Evolutionary conservation across 1,140 invertebrate species (phyloP).

Genomic region (Vanessa tameamea): DNA sequence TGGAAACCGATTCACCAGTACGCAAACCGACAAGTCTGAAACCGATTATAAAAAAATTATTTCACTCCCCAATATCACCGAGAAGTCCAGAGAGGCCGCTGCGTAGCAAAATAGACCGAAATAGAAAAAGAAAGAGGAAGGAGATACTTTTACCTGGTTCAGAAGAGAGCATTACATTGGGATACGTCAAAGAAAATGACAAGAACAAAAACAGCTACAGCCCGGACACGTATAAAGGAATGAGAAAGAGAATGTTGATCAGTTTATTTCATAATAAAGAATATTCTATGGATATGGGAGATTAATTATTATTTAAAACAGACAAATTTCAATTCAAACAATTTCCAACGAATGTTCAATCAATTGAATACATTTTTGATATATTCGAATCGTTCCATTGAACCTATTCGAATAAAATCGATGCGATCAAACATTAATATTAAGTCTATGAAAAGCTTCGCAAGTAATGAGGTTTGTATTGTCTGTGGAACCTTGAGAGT

Average conservation of each 20-base stretch:
- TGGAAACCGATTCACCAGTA: slow-evolving; percentile 64
- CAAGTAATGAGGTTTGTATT: not conserved
- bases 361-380: too few species aligned
- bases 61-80: slow-evolving; percentile 57
- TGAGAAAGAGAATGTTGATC: slow-evolving; percentile 61
- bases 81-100: slow-evolving; percentile 33
- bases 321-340: too few species aligned
- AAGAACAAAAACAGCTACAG: slow-evolving; percentile 48
- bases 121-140: slow-evolving; percentile 54
- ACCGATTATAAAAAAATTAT: slow-evolving; percentile 60
- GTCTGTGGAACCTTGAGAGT: not conserved
- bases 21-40: slow-evolving; percentile 45
- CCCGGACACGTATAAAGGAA: slow-evolving; percentile 46
- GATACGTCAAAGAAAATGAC: slow-evolving; percentile 54
- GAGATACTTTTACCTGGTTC: slow-evolving; percentile 50
- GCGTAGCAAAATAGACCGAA: slow-evolving; percentile 19
- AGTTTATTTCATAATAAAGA: slow-evolving; percentile 66
- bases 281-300: slow-evolving; percentile 56
- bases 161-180: slow-evolving; percentile 50
- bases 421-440: not conserved
- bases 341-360: too few species aligned
- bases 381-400: not conserved
- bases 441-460: not conserved
- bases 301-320: not conserved
- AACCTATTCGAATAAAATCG: not conserved